phyloP scores from a whole-genome alignment of 64 coral and sea anemone genomes.

The Pachyseris speciosa region DNA sequence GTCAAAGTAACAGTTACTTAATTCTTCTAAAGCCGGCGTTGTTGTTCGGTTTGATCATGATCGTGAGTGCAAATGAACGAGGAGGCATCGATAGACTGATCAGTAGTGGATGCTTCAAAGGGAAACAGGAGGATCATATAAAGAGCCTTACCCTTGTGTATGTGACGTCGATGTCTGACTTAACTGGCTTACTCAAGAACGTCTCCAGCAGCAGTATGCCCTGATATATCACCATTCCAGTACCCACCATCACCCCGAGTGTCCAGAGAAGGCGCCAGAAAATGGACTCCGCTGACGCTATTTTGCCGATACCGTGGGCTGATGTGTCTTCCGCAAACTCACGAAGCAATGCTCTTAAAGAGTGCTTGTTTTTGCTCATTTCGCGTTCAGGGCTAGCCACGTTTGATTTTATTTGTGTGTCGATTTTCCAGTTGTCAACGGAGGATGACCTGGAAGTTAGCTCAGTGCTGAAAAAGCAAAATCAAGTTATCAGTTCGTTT shows the following conservation, averaged over 20 bases:
- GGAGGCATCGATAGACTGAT: too few relatives aligned
- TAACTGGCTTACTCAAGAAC: conserved; percentile 45
- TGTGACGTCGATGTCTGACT: conserved; percentile 58
- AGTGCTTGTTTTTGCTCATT: conserved; percentile 32
- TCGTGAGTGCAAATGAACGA: too few relatives aligned
- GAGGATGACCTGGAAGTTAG: background rate
- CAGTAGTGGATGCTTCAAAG: too few relatives aligned
- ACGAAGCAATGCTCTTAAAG: conserved; percentile 17
- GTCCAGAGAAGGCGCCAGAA: conserved; percentile 69
- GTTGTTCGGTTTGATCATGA: too few relatives aligned
- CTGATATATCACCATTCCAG: conserved; percentile 61
- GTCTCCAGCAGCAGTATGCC: conserved; percentile 15
- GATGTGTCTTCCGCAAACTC: conserved; percentile 67
- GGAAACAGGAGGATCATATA: background rate
- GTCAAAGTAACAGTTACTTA: too few relatives aligned
- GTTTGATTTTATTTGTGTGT: background rate
- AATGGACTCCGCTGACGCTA: conserved; percentile 20
- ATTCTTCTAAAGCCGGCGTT: too few relatives aligned
- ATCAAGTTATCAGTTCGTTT: background rate
- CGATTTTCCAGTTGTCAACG: conserved; percentile 4
- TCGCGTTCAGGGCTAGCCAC: background rate
- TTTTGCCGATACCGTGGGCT: conserved; percentile 47
- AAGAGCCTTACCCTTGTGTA: conserved; percentile 36
- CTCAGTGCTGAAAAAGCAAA: background rate
- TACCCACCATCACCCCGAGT: conserved; percentile 18